phyloP scores from a whole-genome alignment of 2,113 vertebrate species.

The Cochlearius cochlearius region DNA sequence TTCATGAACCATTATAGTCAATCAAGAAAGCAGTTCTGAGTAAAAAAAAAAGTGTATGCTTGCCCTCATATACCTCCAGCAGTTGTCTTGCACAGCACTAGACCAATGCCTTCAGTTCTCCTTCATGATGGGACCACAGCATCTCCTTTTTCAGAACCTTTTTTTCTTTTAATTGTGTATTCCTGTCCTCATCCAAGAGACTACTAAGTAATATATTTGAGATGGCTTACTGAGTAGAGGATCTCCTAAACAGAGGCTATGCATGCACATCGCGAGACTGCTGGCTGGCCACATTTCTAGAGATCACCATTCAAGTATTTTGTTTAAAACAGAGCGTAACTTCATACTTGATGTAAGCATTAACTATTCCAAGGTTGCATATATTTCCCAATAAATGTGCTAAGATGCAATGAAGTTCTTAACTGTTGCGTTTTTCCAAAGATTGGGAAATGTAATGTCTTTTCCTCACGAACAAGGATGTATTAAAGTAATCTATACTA shows the following conservation, averaged over 20 bases:
- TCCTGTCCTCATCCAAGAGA: not conserved
- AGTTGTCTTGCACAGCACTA: not conserved
- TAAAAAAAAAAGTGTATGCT: not conserved
- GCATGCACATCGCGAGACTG: not conserved
- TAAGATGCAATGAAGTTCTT: not conserved
- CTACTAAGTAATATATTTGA: not conserved
- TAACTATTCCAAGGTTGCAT: not conserved
- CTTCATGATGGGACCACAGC: fast-evolving
- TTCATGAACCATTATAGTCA: not conserved
- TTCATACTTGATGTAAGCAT: no score
- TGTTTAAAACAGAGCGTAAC: not conserved
- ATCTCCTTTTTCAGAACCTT: fast-evolving
- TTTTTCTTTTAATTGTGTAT: not conserved
- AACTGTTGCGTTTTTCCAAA: not conserved
- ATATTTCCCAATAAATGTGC: not conserved
- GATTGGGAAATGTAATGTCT: not conserved
- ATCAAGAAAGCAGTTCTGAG: not conserved
- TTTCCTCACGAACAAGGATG: not conserved
- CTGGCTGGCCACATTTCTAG: not conserved
- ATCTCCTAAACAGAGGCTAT: not conserved
- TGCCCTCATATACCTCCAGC: not conserved
- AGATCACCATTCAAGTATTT: not conserved
- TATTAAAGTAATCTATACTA: not conserved
- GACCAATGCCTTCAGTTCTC: not conserved
- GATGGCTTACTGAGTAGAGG: not conserved